Evolutionary conservation across 2,113 vertebrate genomes (phyloP), one percentile per base, ranked within the genome.

Genomic region (Anarrhichthys ocellatus): DNA sequence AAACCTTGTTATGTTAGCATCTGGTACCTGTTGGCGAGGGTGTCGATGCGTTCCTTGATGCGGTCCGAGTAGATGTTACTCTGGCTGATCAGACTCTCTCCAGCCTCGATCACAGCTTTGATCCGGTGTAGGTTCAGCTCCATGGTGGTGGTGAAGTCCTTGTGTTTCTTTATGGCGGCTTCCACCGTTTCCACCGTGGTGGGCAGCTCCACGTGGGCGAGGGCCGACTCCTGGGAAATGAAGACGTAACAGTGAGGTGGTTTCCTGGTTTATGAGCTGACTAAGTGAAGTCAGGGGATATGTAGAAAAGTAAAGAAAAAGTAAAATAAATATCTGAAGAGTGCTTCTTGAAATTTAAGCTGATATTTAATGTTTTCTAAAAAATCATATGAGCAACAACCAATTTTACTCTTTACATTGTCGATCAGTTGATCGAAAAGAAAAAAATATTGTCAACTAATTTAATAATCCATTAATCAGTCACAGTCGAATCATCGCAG

Each of bases 71-170:
- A 97, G 92, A 95, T 92, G 86, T 96, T 97, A 81, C 92, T 96
- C 83, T 97, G 97, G 24, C 95, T 96, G 77, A 94, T 95, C n/a
- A 99, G 95, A 84, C 96, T 96, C 78, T 97, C 96, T 0, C 97
- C 97, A 0, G 97, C 97, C 83, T 97, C 96, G 1, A 97, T 96
- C 0, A 96, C 96, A 68, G 94, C 90, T 22, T 97, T 96, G 82
- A 97, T 95, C 82, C 97, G 93, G 80, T 98, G 97, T 66, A 96
- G 91, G 94, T 96, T 96, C 65, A 99, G 95, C 81, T 98, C 97
- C 97, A 99, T 96, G 6, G 96, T 97, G 83, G 96, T 97, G 91
- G 94, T 94, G 90, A 99, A 98, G 87, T 98, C 97, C 66, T 95
- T 95, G 94, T 99, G 98, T 86, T 94, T 94, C 90, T 96, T 97